Evolutionary conservation across 2,797 vertebrate species (phyloP), one percentile per base, ranked within the genome.

Genomic region (Clarias fuscus): DNA sequence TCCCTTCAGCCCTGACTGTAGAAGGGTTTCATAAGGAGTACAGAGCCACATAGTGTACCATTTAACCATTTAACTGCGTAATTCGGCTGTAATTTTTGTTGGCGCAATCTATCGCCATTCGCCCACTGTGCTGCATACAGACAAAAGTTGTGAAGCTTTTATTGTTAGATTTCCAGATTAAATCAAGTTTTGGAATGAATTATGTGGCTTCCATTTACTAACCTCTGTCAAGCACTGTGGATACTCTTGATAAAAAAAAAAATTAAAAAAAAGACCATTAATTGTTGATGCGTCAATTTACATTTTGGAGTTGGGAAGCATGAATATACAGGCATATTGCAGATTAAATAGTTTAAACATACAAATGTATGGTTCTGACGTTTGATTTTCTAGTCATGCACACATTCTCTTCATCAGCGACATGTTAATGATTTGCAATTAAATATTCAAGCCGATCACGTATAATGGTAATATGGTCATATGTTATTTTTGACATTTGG

Each of bases 1-100:
- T 95, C 93, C 93, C 93, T 93, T 93, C 93, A 93, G 91, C 87
- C 85, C 68, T 85, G 82, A 93, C 94, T 94, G 95, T 91, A 86
- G 90, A 90, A 86, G 80, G 82, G 86, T 67, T 88, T 88, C 11
- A 73, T 85, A 53, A 82, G 71, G 56, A 13, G 43, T 17, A n/a
- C 48, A 75, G 27, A 86, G 68, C 30, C 24, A 75, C 10, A 68
- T 18, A 68, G 33, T 40, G 24, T 18, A 68, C 33, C 7, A 37
- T 77, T 76, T 76, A 58, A 40, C 43, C 8, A 22, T 72, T 58
- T 61, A 67, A 24, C 11, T 30, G 71, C 71, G 20, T 67, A 40
- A 86, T 82, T 75, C 27, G 33, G 10, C 27, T 17, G 48, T 53
- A 13, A 30, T 24, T 48, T 33, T 37, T 80, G 20, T 4, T 77